Conservation (phyloP, 2,797 vertebrate species). For the Sebastes variabilis region DNA sequence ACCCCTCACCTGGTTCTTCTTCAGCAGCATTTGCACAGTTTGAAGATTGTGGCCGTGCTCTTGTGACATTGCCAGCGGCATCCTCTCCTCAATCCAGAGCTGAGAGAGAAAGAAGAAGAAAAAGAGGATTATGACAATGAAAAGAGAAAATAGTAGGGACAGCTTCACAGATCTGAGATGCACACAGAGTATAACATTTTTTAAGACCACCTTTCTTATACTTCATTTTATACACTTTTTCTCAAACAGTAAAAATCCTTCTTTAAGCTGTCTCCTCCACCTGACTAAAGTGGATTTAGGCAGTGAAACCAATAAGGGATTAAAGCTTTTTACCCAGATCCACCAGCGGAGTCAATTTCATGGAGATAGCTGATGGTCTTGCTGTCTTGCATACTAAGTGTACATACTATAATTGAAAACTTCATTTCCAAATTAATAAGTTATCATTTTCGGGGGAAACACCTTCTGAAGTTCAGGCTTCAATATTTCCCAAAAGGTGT, state of each 20-base stretch:
- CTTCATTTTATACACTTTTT: not conserved
- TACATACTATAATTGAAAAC: constrained; percentile 36
- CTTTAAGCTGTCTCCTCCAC: constrained; percentile 27
- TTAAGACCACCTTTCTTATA: not conserved
- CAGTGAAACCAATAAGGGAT: constrained; percentile 51
- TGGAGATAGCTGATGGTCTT: constrained; percentile 21
- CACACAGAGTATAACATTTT: not conserved
- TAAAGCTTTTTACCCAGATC: constrained; percentile 50
- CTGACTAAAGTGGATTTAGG: constrained; percentile 40
- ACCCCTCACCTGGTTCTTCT: constrained; percentile 91
- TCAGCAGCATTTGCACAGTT: constrained; percentile 90
- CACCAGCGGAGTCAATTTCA: constrained; percentile 54
- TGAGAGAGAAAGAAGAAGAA: constrained; percentile 50
- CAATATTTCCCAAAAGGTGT: constrained; percentile 18
- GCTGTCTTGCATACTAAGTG: constrained; percentile 26
- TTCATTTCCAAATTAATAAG: constrained; percentile 43
- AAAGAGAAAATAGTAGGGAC: not conserved
- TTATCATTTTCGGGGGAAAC: not conserved
- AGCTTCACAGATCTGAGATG: constrained; percentile 3
- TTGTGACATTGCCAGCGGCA: constrained; percentile 87
- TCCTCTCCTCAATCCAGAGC: constrained; percentile 95
- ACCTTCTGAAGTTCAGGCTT: constrained; percentile 18
- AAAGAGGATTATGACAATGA: not conserved
- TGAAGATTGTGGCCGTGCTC: constrained; percentile 93
- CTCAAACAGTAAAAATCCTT: constrained; percentile 25